Percentiles rank a stretch among this genome's conserved stretches.
Conservation (phyloP, 2,888 invertebrate genomes). For the Thymelicus acteon region DNA sequence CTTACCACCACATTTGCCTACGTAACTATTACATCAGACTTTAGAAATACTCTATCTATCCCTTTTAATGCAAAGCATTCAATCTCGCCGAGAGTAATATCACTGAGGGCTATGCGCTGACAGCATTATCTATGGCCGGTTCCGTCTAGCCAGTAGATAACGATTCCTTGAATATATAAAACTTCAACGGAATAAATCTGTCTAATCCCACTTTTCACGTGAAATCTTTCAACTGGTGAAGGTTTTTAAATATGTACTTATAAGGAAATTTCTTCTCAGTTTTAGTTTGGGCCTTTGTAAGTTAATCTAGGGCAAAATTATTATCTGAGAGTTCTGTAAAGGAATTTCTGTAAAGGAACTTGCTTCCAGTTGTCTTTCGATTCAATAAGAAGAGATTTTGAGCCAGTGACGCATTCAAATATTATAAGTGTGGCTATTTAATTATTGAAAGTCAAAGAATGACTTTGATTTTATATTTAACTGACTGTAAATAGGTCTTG, state of each 20-base stretch:
- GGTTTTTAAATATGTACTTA: background rate
- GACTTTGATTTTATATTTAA: no score
- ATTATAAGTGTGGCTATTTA: no score
- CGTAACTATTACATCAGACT: background rate
- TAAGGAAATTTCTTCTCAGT: background rate
- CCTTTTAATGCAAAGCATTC: conserved; percentile 34
- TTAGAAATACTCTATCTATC: background rate
- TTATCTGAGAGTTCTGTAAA: background rate
- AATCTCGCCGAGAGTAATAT: conserved; percentile 38
- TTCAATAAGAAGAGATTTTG: no score
- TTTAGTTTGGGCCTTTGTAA: background rate
- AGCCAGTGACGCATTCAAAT: no score
- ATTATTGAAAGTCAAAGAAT: no score
- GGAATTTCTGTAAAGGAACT: background rate
- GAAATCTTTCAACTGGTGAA: background rate
- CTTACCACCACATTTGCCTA: background rate
- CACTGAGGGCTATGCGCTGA: conserved; percentile 24
- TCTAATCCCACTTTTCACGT: conserved; percentile 1
- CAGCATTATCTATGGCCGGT: conserved; percentile 27
- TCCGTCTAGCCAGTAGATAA: conserved; percentile 17
- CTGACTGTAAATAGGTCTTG: no score
- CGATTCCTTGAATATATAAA: conserved; percentile 25
- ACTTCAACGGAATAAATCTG: conserved; percentile 6
- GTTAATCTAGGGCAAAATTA: background rate
- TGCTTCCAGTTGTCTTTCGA: no score